phyloP scores from a whole-genome alignment of 2,888 invertebrate genomes.

The Lamellibrachia satsuma region DNA sequence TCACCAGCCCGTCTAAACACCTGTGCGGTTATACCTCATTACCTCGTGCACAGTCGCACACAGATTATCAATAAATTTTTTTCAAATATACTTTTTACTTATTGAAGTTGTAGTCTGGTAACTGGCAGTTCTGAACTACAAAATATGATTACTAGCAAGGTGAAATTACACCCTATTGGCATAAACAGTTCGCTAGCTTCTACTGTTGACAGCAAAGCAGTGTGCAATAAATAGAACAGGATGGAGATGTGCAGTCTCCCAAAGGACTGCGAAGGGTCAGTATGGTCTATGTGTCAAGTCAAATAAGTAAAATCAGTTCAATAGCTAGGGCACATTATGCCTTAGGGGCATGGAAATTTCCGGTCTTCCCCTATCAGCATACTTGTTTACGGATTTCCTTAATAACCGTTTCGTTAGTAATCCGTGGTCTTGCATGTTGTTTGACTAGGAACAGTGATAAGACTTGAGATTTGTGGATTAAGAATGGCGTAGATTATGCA shows the following conservation, averaged over 20 bases:
- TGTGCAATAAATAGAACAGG: too few species aligned
- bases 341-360: neutral
- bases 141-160: neutral
- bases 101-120: neutral
- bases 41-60: neutral
- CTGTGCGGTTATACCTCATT: neutral
- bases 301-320: too few species aligned
- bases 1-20: neutral
- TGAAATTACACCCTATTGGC: neutral
- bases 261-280: too few species aligned
- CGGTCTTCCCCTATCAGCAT: neutral
- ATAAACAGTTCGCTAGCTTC: neutral
- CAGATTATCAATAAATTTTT: too few species aligned
- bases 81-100: neutral
- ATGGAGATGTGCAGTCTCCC: too few species aligned
- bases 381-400: neutral
- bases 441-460: neutral
- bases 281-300: too few species aligned
- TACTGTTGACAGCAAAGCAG: too few species aligned
- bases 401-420: too few species aligned
- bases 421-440: neutral
- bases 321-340: neutral
- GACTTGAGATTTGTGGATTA: neutral
- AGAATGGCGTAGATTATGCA: neutral
- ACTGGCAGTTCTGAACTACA: neutral